phyloP scores from a whole-genome alignment of 2,113 vertebrate genomes.

The Sinocyclocheilus rhinocerous region DNA sequence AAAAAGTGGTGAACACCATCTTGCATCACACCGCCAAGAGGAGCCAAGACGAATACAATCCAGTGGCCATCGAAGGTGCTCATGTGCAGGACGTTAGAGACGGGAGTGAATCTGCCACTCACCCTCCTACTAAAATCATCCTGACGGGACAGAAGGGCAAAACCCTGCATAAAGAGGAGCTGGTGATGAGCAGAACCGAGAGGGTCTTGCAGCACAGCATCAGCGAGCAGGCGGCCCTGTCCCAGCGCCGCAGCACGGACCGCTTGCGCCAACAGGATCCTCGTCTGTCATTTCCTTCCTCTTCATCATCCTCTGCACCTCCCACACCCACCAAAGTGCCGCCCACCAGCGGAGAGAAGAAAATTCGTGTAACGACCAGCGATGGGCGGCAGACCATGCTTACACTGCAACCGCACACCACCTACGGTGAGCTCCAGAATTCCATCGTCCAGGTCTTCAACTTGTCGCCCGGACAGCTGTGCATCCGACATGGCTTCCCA shows the following conservation, averaged over 20 bases:
- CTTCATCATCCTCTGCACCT: conserved; percentile 86
- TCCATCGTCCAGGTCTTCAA: conserved; percentile 87
- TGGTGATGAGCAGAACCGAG: conserved; percentile 96
- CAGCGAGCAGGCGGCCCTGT: conserved; percentile 84
- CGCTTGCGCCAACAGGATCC: conserved; percentile 82
- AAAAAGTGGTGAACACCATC: conserved; percentile 98
- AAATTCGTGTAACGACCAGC: conserved; percentile 95
- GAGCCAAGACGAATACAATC: conserved; percentile 94
- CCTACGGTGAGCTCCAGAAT: conserved; percentile 88
- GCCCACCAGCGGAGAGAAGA: conserved; percentile 87
- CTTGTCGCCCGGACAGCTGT: conserved; percentile 86
- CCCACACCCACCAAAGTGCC: conserved; percentile 89
- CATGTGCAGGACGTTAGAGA: conserved; percentile 76
- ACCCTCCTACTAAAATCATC: conserved; percentile 95
- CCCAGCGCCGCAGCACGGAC: conserved; percentile 89
- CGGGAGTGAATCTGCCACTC: conserved; percentile 67
- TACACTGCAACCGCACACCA: conserved; percentile 86
- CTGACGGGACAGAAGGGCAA: conserved; percentile 94
- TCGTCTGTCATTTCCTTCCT: conserved; percentile 77
- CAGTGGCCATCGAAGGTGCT: conserved; percentile 90
- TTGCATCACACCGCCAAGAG: conserved; percentile 97
- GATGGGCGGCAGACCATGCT: conserved; percentile 95
- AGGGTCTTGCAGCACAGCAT: conserved; percentile 94
- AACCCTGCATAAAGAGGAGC: conserved; percentile 96
- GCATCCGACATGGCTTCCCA: conserved; percentile 94